Percentiles rank a stretch among this genome's conserved stretches.
Conservation (phyloP, 1,140 invertebrate genomes). For the Metaphire vulgaris region DNA sequence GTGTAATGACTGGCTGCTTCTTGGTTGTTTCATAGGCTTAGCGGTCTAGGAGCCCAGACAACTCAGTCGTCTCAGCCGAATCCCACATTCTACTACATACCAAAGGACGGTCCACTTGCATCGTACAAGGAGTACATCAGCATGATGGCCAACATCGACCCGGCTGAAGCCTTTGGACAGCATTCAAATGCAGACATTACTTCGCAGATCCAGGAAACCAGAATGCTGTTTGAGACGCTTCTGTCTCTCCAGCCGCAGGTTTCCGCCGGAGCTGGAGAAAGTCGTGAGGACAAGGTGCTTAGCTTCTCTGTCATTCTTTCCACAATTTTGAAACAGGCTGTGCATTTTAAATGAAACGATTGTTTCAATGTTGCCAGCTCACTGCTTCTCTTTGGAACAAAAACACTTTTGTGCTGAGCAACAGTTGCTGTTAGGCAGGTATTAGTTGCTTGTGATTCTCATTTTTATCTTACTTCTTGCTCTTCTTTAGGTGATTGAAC, state of each 20-base stretch:
- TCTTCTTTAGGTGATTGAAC: constrained; percentile 59
- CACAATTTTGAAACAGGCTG: too few relatives aligned
- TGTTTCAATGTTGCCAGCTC: too few relatives aligned
- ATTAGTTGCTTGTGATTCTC: too few relatives aligned
- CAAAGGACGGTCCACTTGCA: constrained; percentile 69
- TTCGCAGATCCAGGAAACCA: constrained; percentile 52
- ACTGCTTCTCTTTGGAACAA: too few relatives aligned
- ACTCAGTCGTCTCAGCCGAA: too few relatives aligned
- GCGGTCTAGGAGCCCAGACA: too few relatives aligned
- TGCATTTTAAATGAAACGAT: too few relatives aligned
- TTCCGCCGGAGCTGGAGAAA: constrained; percentile 41
- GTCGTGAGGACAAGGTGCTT: constrained; percentile 51
- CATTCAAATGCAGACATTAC: constrained; percentile 54
- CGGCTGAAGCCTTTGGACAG: constrained; percentile 69
- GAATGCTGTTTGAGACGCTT: constrained; percentile 51
- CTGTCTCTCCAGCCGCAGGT: constrained; percentile 50
- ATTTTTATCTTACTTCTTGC: background rate
- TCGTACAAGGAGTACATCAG: constrained; percentile 71
- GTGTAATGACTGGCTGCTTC: too few relatives aligned
- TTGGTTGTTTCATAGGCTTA: too few relatives aligned
- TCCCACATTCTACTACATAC: constrained; percentile 73
- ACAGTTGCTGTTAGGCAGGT: too few relatives aligned
- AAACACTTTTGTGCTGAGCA: too few relatives aligned
- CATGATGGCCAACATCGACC: constrained; percentile 66
- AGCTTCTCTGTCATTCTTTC: too few relatives aligned